Conservation (phyloP, 2,113 vertebrate genomes). For the Centropristis striata region DNA sequence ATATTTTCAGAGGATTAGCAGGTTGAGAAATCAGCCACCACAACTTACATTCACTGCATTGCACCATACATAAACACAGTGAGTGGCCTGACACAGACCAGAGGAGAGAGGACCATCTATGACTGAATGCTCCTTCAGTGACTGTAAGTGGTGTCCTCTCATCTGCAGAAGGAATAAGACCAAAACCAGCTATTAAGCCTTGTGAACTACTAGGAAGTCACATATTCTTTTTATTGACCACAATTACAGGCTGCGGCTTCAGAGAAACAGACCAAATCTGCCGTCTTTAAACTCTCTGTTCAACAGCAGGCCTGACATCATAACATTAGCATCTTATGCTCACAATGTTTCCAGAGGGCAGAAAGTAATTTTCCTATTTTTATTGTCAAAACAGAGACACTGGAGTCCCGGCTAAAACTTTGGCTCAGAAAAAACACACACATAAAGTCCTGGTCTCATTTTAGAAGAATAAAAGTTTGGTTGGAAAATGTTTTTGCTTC, state of each 20-base stretch:
- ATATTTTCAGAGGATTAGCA: conserved; percentile 7
- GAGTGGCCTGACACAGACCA: background rate
- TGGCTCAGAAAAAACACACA: background rate
- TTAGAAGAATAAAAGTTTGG: background rate
- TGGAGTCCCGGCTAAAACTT: background rate
- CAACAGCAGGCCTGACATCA: conserved; percentile 36
- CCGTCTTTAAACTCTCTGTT: conserved; percentile 22
- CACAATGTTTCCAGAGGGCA: conserved; percentile 30
- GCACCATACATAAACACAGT: background rate
- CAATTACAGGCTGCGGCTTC: conserved; percentile 52
- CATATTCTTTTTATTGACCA: conserved; percentile 33
- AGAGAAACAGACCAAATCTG: conserved; percentile 29
- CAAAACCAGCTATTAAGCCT: conserved; percentile 41
- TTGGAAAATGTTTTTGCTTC: conserved; percentile 15
- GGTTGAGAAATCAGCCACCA: conserved; percentile 32
- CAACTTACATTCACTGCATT: background rate
- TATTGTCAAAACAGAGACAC: conserved; percentile 18
- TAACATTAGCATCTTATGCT: conserved; percentile 30
- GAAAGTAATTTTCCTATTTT: conserved; percentile 15
- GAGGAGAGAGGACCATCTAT: background rate
- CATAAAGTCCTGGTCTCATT: background rate
- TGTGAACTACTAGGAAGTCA: conserved; percentile 18
- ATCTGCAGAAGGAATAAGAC: conserved; percentile 15
- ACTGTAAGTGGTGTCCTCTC: conserved; percentile 9
- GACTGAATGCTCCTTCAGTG: conserved; percentile 14